Evolutionary conservation across 23 tunicate species (phyloP).

Genomic region (Oikopleura dioica): DNA sequence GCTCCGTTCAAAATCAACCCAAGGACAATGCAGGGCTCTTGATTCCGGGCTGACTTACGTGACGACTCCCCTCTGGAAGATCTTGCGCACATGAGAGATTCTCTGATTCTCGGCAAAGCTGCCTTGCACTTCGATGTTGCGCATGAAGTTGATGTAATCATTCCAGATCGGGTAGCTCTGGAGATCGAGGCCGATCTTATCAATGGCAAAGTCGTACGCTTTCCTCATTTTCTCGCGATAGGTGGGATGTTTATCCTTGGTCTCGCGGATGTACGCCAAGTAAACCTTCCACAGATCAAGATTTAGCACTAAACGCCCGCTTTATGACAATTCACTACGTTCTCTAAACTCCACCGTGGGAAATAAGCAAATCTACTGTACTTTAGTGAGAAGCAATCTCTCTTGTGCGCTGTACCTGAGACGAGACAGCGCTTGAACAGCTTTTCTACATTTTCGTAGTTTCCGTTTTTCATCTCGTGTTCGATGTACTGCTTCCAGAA

Average conservation of each 20-base stretch:
- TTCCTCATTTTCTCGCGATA: constrained; percentile 87
- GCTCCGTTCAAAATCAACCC: no score
- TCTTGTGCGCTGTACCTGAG: no score
- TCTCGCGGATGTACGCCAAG: constrained; percentile 64
- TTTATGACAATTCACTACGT: no score
- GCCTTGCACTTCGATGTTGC: constrained; percentile 50
- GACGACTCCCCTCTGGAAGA: constrained; percentile 39
- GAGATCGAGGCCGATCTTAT: constrained; percentile 91
- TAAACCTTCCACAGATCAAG: constrained; percentile 94
- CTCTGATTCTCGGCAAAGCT: constrained; percentile 75
- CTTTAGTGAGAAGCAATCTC: no score
- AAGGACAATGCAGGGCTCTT: no score
- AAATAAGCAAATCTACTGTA: no score
- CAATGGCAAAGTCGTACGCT: constrained; percentile 92
- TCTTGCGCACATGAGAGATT: constrained; percentile 60
- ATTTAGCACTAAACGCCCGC: no score
- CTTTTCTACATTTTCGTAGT: constrained; percentile 85
- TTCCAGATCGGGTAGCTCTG: constrained; percentile 68
- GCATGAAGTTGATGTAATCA: constrained; percentile 54
- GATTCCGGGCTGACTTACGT: no score
- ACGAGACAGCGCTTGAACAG: constrained; percentile 67
- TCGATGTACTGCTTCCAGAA: constrained; percentile 92
- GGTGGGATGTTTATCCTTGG: constrained; percentile 19
- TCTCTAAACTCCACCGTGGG: no score
- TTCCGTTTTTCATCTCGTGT: constrained; percentile 88